These are phyloP conservation scores for Drosophila teissieri DNA, from an alignment of 1,140 invertebrate species.

Conservation along the genomic window DNA sequence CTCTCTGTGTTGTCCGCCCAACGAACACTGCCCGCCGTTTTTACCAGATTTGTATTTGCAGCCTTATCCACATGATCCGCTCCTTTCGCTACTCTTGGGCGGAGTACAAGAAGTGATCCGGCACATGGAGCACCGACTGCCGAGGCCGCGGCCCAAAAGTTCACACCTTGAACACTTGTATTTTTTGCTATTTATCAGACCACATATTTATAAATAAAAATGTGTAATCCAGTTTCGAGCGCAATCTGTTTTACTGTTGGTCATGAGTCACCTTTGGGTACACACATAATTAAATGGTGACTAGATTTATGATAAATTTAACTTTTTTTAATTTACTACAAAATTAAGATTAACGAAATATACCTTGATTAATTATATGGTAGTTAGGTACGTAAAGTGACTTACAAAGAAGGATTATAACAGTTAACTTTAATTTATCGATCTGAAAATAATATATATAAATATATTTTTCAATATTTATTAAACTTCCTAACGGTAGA, in stretches of 20 bases:
- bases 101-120: slow-evolving; percentile 64
- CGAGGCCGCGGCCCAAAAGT: slow-evolving; percentile 14
- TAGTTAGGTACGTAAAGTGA: too few species aligned
- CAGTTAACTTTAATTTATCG: too few species aligned
- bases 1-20: slow-evolving; percentile 1
- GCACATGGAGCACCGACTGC: slow-evolving; percentile 5
- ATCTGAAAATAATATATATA: neutral
- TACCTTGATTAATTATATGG: too few species aligned
- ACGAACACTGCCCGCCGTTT: slow-evolving; percentile 42
- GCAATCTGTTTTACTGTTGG: slow-evolving; percentile 39
- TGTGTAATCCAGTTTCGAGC: slow-evolving; percentile 38
- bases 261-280: slow-evolving; percentile 24
- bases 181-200: slow-evolving; percentile 51
- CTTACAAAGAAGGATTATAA: too few species aligned
- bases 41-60: slow-evolving; percentile 73
- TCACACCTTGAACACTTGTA: slow-evolving; percentile 37
- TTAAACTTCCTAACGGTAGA: too few species aligned
- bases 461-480: neutral
- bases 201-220: slow-evolving; percentile 40
- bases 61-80: slow-evolving; percentile 75
- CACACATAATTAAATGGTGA: too few species aligned
- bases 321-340: too few species aligned
- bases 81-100: slow-evolving; percentile 73
- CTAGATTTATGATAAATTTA: too few species aligned
- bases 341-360: too few species aligned